These are phyloP conservation scores for Chromis chromis DNA, from an alignment of 2,797 vertebrate genomes.

Conservation along the genomic window DNA sequence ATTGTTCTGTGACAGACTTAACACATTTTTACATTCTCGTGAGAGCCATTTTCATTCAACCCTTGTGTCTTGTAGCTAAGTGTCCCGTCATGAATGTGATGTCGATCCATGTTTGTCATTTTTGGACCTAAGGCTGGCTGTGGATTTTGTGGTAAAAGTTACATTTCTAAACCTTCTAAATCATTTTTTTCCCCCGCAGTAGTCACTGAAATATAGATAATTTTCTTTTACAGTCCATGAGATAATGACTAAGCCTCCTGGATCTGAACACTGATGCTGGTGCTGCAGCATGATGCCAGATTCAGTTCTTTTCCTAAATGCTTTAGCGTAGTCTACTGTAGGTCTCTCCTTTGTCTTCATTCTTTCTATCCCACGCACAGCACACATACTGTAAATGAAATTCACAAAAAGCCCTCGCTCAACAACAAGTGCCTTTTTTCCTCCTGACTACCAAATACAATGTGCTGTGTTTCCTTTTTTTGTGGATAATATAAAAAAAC, in stretches of 20 bases:
- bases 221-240: conserved; percentile 37
- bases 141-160: conserved; percentile 45
- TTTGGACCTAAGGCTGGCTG: conserved; percentile 51
- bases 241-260: conserved; percentile 64
- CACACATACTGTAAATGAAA: conserved; percentile 35
- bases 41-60: conserved; percentile 52
- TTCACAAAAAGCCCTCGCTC: conserved; percentile 33
- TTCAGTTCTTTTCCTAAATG: conserved; percentile 36
- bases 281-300: conserved; percentile 23
- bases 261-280: conserved; percentile 12
- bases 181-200: conserved; percentile 21
- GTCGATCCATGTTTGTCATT: conserved; percentile 58
- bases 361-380: conserved; percentile 38
- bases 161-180: conserved; percentile 60
- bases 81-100: conserved; percentile 65
- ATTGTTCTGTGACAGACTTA: conserved; percentile 34
- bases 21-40: conserved; percentile 20
- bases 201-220: conserved; percentile 25
- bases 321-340: conserved; percentile 41
- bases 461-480: conserved; percentile 47
- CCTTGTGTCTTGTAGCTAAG: conserved; percentile 47
- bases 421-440: conserved; percentile 59
- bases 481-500: conserved; percentile 41
- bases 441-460: conserved; percentile 60
- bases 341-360: conserved; percentile 35